Conservation (phyloP, 1,140 invertebrate genomes). For the Nebria ingens region DNA sequence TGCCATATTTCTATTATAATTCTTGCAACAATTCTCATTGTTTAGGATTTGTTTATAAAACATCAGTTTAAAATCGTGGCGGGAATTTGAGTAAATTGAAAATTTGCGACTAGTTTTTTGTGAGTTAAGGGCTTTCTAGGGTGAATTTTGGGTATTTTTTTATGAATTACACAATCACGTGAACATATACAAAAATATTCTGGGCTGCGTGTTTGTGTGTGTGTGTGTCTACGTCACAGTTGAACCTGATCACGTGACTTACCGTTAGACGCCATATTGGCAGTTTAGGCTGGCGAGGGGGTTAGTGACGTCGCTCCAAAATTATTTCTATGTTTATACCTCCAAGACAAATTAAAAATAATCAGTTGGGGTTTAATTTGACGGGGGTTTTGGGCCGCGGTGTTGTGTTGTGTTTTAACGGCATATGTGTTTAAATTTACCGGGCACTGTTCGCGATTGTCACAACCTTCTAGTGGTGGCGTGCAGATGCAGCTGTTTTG, state of each 20-base stretch:
- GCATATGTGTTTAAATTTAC: slow-evolving; percentile 31
- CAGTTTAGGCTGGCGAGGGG: slow-evolving; percentile 34
- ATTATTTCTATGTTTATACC: background rate
- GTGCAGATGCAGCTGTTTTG: slow-evolving; percentile 34
- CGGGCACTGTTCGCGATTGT: slow-evolving; percentile 31
- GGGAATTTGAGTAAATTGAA: background rate
- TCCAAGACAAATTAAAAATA: background rate
- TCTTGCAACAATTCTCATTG: no score
- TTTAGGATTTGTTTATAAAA: no score
- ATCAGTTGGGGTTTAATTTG: no score
- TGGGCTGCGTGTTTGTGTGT: slow-evolving; percentile 11
- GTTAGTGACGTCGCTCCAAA: slow-evolving; percentile 29
- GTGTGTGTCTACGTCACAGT: slow-evolving; percentile 34
- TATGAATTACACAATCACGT: no score
- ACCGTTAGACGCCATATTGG: slow-evolving; percentile 42
- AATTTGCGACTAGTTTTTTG: no score
- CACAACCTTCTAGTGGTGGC: slow-evolving; percentile 28
- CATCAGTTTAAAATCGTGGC: background rate
- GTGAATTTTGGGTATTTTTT: no score
- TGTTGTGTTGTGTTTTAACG: background rate
- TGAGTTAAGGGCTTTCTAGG: no score
- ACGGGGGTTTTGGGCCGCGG: no score
- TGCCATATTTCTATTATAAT: no score
- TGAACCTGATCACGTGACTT: slow-evolving; percentile 38
- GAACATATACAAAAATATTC: slow-evolving; percentile 10